Evolutionary conservation across 2,113 vertebrate species (phyloP), one percentile per base, ranked within the genome.

Genomic region (Caloenas nicobarica): DNA sequence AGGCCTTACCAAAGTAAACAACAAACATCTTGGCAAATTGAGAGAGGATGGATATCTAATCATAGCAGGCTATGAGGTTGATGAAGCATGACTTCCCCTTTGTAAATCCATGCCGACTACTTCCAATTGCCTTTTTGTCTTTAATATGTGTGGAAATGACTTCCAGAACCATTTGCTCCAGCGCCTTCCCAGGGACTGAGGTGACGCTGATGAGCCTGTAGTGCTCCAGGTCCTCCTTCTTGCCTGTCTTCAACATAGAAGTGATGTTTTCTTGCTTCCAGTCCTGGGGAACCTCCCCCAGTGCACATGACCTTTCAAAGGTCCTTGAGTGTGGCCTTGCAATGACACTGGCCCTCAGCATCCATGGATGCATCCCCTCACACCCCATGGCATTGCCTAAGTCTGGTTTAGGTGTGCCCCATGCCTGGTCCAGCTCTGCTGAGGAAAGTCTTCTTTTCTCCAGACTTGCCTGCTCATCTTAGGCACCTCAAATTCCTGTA

Each of bases 231-330:
- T 46, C 36, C 62, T 74, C 46, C 48, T 70, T 17, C 46, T 51
- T 66, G 51, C 42, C 21, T 29, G 40, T 76, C 34, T 3, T 69
- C 29, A 69, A 57, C 16, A 22, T 1, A 46, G 46, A 9, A 62
- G 29, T 8, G 21, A 40, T 11, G 11, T 48, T 40, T 70, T 56
- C 24, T 40, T 64, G 31, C 48, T 71, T 71, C 65, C 57, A 36
- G 31, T 26, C 34, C 25, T 84, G 0, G 0, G 18, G 40, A 38
- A 25, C 29, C 57, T 51, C 25, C 57, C 22, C 17, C 0, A 0
- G 23, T 18, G 48, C 48, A 40, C 28, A 11, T 7, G 24, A 25
- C 23, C 16, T 56, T 70, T 56, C 56, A 57, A 42, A 78, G 64
- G n/a, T 12, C 21, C 16, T 7, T 8, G 24, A 46, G 38, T 5